Evolutionary conservation across 2,888 invertebrate species (phyloP).

Genomic region (Caenorhabditis sp.): DNA sequence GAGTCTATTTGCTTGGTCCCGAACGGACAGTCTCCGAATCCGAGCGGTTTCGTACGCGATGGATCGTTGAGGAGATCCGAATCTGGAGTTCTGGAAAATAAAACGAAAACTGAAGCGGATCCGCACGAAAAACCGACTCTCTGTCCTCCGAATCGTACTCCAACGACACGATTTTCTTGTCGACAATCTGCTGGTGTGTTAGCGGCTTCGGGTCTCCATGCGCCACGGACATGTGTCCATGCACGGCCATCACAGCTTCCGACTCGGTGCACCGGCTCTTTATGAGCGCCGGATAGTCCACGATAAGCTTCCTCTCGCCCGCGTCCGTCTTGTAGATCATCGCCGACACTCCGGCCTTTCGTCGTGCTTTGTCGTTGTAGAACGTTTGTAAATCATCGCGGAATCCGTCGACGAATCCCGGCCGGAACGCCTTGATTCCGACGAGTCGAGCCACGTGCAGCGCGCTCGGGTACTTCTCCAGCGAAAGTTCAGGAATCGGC

Average conservation of each 20-base stretch:
- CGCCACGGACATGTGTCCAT: background rate
- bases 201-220: background rate
- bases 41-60: too few relatives aligned
- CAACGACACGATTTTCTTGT: background rate
- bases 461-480: background rate
- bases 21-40: too few relatives aligned
- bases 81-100: too few relatives aligned
- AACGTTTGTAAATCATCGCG: background rate
- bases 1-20: too few relatives aligned
- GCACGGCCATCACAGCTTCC: background rate
- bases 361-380: background rate
- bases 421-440: background rate
- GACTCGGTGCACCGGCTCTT: too few relatives aligned
- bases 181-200: background rate
- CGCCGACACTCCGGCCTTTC: background rate
- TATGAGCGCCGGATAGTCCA: constrained; percentile 7
- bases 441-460: background rate
- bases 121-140: background rate
- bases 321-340: background rate
- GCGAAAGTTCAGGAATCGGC: background rate
- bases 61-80: too few relatives aligned
- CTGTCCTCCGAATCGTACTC: background rate
- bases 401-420: background rate
- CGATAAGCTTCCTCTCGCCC: background rate
- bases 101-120: too few relatives aligned